Evolutionary conservation across 2,113 vertebrate species (phyloP).

Genomic region (Girardinichthys multiradiatus): DNA sequence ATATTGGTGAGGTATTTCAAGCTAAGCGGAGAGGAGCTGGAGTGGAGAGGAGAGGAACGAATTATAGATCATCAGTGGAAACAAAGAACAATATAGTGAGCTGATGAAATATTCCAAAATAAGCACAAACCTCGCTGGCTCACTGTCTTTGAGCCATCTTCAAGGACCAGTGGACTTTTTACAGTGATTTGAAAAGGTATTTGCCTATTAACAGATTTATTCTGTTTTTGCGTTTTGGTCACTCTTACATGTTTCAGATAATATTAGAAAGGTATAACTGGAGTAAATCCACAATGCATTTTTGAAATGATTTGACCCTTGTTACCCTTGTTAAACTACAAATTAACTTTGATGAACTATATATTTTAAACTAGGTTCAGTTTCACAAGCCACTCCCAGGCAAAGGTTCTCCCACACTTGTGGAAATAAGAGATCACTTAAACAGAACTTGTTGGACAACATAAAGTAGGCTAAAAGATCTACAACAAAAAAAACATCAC

Average conservation of each 20-base stretch:
- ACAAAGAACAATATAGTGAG: slow-evolving; percentile 33
- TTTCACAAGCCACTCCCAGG: too few species aligned
- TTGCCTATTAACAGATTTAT: background rate
- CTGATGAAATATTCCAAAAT: slow-evolving; percentile 60
- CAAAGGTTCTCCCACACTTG: background rate
- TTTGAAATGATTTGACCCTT: background rate
- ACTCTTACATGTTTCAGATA: background rate
- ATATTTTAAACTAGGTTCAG: background rate
- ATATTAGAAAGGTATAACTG: background rate
- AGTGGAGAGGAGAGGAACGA: slow-evolving; percentile 30
- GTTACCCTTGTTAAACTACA: background rate
- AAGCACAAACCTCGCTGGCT: slow-evolving; percentile 44
- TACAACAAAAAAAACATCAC: background rate
- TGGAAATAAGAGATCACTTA: background rate
- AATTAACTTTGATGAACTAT: background rate
- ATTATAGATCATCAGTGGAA: slow-evolving; percentile 40
- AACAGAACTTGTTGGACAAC: background rate
- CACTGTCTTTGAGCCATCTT: slow-evolving; percentile 38
- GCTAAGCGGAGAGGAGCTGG: slow-evolving; percentile 22
- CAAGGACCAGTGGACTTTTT: slow-evolving; percentile 35
- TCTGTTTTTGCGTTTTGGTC: background rate
- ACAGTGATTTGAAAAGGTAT: background rate
- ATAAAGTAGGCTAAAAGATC: background rate
- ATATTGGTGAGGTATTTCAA: slow-evolving; percentile 61
- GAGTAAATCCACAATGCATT: background rate